Conservation (phyloP, 1,140 invertebrate species). For the Trinorchestia longiramus region DNA sequence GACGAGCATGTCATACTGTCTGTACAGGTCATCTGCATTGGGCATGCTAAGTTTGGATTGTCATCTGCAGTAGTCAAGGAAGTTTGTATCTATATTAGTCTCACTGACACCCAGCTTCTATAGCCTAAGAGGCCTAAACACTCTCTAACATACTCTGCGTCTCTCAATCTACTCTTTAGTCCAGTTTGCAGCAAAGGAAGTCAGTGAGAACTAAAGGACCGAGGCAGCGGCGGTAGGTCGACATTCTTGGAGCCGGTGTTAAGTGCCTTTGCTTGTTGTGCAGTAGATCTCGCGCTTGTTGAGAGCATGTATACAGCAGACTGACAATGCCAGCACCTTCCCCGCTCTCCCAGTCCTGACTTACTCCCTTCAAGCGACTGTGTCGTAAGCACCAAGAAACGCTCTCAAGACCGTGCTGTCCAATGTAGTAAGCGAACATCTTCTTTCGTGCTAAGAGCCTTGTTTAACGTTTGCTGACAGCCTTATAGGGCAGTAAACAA, state of each 20-base stretch:
- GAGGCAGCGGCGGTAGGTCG: background rate
- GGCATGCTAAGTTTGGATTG: background rate
- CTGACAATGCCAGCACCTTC: background rate
- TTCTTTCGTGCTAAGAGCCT: slow-evolving; percentile 3
- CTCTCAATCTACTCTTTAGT: background rate
- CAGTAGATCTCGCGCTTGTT: background rate
- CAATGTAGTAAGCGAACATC: background rate
- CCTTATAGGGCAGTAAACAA: slow-evolving; percentile 2
- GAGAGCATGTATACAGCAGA: slow-evolving; percentile 24
- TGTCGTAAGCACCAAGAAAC: background rate
- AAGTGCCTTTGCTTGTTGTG: slow-evolving; percentile 33
- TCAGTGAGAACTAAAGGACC: background rate
- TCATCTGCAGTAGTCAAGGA: background rate
- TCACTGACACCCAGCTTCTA: background rate
- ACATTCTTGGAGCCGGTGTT: background rate
- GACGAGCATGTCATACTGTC: too few species aligned
- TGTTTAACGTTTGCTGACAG: background rate
- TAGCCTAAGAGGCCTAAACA: background rate
- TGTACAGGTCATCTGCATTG: background rate
- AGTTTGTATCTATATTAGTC: background rate
- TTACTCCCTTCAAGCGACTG: background rate
- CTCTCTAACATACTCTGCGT: background rate
- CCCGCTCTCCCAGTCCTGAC: background rate
- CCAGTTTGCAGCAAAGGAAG: background rate
- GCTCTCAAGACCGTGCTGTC: slow-evolving; percentile 7